phyloP scores from a whole-genome alignment of 2,888 invertebrate species.

The Diabrotica balteata region DNA sequence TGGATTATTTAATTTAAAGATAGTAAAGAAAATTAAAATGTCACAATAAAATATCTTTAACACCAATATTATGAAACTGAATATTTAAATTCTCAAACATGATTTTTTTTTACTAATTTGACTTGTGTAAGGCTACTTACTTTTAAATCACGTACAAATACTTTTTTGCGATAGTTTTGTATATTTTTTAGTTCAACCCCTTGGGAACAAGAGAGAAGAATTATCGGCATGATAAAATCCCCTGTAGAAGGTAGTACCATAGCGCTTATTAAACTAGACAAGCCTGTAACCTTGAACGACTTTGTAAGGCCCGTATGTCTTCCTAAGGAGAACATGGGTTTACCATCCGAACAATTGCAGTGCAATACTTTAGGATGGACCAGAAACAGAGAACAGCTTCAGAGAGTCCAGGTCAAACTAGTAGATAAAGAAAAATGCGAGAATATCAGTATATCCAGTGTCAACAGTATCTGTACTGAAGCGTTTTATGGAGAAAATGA shows the following conservation, averaged over 20 bases:
- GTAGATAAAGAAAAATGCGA: constrained; percentile 83
- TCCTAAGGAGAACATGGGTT: constrained; percentile 66
- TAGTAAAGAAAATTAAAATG: neutral
- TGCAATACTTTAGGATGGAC: constrained; percentile 90
- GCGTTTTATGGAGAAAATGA: constrained; percentile 80
- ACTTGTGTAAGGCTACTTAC: no score
- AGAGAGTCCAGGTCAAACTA: constrained; percentile 78
- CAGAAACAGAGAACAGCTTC: constrained; percentile 81
- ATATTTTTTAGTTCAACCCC: constrained; percentile 71
- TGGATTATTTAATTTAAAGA: no score
- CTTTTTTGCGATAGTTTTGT: no score
- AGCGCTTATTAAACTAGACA: constrained; percentile 80
- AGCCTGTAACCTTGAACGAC: constrained; percentile 77
- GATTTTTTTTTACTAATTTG: no score
- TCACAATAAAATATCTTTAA: no score
- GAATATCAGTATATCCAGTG: constrained; percentile 83
- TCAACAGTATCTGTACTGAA: constrained; percentile 84
- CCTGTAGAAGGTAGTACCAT: constrained; percentile 89
- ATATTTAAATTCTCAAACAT: no score
- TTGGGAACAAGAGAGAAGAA: constrained; percentile 85
- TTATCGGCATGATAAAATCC: constrained; percentile 84
- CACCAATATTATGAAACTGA: no score
- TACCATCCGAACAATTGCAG: constrained; percentile 58
- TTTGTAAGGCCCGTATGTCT: constrained; percentile 85
- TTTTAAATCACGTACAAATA: no score